A percentile compares a stretch with the other conserved stretches of the same genome.
phyloP scores from a whole-genome alignment of 2,797 vertebrate species.

The Argya squamiceps region DNA sequence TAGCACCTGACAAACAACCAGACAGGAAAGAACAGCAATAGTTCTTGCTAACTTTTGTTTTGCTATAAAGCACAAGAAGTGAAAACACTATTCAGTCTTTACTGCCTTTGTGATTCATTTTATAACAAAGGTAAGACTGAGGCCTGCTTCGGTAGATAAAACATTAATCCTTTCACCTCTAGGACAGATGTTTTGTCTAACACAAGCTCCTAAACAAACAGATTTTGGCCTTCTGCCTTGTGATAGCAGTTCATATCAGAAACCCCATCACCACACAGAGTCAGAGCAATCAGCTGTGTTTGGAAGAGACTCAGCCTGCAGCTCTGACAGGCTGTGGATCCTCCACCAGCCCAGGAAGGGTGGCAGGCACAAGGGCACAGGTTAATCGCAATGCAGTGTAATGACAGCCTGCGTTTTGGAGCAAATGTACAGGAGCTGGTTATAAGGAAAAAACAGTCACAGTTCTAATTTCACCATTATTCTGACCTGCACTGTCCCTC shows the following conservation, averaged over 20 bases:
- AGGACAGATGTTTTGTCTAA: constrained; percentile 35
- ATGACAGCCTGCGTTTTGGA: neutral
- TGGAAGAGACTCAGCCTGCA: neutral
- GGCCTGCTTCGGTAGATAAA: constrained; percentile 49
- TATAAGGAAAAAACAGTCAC: constrained; percentile 10
- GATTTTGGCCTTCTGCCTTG: neutral
- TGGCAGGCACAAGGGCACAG: neutral
- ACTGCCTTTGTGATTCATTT: neutral
- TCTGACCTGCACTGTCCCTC: constrained; percentile 15
- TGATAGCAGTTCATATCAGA: neutral
- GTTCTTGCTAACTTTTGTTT: neutral
- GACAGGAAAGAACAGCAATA: neutral
- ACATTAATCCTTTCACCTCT: constrained; percentile 39
- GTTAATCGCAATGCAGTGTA: neutral
- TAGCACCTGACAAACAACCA: neutral
- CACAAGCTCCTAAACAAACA: constrained; percentile 38
- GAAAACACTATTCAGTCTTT: neutral
- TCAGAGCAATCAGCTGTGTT: neutral
- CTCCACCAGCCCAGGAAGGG: constrained; percentile 10
- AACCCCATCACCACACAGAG: neutral
- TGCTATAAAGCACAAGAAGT: neutral
- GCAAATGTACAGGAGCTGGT: neutral
- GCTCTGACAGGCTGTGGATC: constrained; percentile 24
- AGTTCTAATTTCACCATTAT: neutral
- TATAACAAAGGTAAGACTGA: neutral